Evolutionary conservation across 2,797 vertebrate genomes (phyloP).

Genomic region (Sorex maritimensis): DNA sequence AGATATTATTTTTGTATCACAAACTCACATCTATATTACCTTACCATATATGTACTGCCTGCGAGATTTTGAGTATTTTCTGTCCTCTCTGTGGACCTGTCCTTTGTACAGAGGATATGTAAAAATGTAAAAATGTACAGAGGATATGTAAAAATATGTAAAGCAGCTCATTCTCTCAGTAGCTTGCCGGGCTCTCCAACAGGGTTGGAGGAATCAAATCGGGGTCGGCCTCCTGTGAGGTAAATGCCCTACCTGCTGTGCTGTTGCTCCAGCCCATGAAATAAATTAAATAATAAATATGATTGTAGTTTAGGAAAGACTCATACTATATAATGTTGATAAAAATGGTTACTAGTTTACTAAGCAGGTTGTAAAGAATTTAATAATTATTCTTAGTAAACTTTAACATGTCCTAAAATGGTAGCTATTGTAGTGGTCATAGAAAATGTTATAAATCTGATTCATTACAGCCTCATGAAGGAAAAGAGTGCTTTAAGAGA

Average conservation of each 20-base stretch:
- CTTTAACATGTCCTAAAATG: slow-evolving; percentile 57
- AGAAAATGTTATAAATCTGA: slow-evolving; percentile 5
- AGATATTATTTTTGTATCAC: neutral
- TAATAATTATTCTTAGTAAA: slow-evolving; percentile 24
- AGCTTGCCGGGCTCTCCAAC: no score
- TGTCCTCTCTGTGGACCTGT: neutral
- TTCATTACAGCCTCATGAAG: neutral
- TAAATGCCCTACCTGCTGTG: no score
- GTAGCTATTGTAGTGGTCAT: neutral
- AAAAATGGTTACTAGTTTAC: slow-evolving; percentile 1
- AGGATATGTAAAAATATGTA: no score
- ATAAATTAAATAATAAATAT: slow-evolving; percentile 43
- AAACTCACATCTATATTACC: neutral
- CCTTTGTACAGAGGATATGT: neutral
- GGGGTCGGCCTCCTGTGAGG: no score
- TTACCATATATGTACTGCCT: neutral
- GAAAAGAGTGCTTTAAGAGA: neutral
- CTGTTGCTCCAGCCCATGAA: neutral
- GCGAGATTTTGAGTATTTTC: neutral
- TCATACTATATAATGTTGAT: slow-evolving; percentile 23
- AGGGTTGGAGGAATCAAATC: no score
- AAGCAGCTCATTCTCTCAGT: no score
- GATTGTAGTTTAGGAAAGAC: slow-evolving; percentile 62
- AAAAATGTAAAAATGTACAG: no score
- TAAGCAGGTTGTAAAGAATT: slow-evolving; percentile 48